These are phyloP conservation scores for Harpalus rubripes DNA, from an alignment of 2,888 invertebrate species.

Conservation along the genomic window DNA sequence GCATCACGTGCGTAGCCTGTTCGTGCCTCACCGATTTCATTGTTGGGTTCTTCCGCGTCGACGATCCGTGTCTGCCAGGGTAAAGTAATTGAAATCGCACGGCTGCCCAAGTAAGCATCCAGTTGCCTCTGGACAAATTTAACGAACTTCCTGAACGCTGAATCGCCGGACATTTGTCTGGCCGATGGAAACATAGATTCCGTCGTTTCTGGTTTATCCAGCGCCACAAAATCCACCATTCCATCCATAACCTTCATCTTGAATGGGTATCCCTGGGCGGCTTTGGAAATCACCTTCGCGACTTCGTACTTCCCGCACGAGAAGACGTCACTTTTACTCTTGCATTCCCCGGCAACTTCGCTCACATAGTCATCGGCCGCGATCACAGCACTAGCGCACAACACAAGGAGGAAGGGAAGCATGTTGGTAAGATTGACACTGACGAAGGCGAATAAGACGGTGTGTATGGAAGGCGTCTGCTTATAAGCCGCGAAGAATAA, in stretches of 20 bases:
- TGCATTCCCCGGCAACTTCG: conserved; percentile 56
- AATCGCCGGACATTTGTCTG: conserved; percentile 50
- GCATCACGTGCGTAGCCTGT: neutral
- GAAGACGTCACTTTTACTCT: conserved; percentile 52
- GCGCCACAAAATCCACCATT: conserved; percentile 59
- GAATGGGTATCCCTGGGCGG: neutral
- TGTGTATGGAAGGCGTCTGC: neutral
- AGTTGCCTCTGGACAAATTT: conserved; percentile 64
- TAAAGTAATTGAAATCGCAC: conserved; percentile 61
- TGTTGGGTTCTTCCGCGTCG: conserved; percentile 57
- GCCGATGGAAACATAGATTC: conserved; percentile 47
- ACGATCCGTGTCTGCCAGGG: conserved; percentile 51
- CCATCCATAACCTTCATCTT: conserved; percentile 49
- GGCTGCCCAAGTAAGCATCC: conserved; percentile 60
- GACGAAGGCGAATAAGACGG: conserved; percentile 34
- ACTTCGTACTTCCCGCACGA: conserved; percentile 63
- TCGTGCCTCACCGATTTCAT: conserved; percentile 59
- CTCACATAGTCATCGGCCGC: conserved; percentile 59
- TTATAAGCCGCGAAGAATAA: conserved; percentile 57
- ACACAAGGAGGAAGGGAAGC: conserved; percentile 38
- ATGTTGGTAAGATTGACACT: conserved; percentile 34
- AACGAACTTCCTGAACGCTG: conserved; percentile 59
- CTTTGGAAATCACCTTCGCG: conserved; percentile 27
- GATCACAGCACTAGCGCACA: conserved; percentile 60
- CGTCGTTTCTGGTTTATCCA: conserved; percentile 46